phyloP scores from a whole-genome alignment of 2,113 vertebrate species.

The Oreochromis spilurus region DNA sequence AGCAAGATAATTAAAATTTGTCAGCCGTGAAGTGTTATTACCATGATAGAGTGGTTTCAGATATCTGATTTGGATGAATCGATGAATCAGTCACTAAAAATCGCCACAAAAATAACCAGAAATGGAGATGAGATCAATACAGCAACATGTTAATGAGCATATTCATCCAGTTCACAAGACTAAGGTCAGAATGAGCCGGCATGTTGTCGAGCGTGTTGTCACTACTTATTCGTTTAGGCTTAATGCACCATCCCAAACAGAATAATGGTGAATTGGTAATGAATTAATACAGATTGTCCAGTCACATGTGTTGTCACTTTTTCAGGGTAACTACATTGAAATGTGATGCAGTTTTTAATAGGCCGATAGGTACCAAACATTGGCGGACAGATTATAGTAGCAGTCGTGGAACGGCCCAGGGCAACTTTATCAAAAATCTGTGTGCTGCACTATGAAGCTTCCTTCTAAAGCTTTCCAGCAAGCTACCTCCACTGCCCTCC shows the following conservation, averaged over 20 bases:
- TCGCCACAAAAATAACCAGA: neutral
- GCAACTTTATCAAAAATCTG: conserved; percentile 26
- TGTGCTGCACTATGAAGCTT: neutral
- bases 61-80: neutral
- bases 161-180: neutral
- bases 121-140: neutral
- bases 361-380: neutral
- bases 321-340: neutral
- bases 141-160: neutral
- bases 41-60: neutral
- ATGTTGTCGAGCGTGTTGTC: neutral
- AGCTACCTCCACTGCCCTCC: conserved; percentile 15
- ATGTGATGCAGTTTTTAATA: neutral
- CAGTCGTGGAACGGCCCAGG: conserved; percentile 23
- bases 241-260: neutral
- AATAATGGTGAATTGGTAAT: neutral
- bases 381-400: conserved; percentile 17
- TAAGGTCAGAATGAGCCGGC: neutral
- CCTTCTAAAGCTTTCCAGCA: neutral
- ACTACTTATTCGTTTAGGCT: neutral
- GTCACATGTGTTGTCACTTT: neutral
- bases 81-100: neutral
- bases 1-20: neutral
- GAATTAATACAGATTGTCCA: neutral
- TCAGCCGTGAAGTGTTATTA: neutral